A percentile compares a stretch with the other conserved stretches of the same genome.
Conservation (phyloP, 2,113 vertebrate species). For the Clupea harengus region DNA sequence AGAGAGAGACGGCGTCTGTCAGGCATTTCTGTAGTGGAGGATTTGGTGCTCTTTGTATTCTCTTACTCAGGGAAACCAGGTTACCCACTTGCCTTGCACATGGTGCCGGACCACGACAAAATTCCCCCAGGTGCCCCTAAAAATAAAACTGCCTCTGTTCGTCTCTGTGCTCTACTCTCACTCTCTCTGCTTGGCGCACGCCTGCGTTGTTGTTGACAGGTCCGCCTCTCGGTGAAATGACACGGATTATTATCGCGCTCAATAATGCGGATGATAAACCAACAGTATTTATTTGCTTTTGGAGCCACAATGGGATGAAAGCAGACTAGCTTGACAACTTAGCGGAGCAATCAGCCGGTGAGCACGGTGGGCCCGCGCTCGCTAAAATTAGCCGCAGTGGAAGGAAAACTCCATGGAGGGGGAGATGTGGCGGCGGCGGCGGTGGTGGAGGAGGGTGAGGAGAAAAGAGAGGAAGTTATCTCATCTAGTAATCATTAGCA, state of each 20-base stretch:
- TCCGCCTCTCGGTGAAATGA: conserved; percentile 10
- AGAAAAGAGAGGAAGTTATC: conserved; percentile 25
- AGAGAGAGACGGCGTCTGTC: background rate
- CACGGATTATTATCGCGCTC: conserved; percentile 21
- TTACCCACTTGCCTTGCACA: conserved; percentile 71
- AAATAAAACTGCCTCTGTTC: conserved; percentile 57
- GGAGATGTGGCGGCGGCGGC: conserved; percentile 9
- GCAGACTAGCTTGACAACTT: conserved; percentile 8
- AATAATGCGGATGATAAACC: conserved; percentile 24
- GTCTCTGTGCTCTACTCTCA: background rate
- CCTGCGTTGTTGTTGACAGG: conserved; percentile 29
- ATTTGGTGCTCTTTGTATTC: conserved; percentile 66
- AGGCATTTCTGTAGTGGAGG: conserved; percentile 28
- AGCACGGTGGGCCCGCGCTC: background rate
- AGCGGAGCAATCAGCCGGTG: conserved; percentile 23
- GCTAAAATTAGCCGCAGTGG: background rate
- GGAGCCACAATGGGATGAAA: conserved; percentile 18
- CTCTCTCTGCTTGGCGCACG: background rate
- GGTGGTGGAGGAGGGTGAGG: background rate
- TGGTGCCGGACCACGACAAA: conserved; percentile 52
- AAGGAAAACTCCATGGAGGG: background rate
- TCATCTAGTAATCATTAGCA: conserved; percentile 16
- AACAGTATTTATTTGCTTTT: conserved; percentile 25
- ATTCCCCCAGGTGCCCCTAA: conserved; percentile 58
- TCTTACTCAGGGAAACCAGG: conserved; percentile 63